phyloP scores from a whole-genome alignment of 1,140 invertebrate species.

The Mya arenaria region DNA sequence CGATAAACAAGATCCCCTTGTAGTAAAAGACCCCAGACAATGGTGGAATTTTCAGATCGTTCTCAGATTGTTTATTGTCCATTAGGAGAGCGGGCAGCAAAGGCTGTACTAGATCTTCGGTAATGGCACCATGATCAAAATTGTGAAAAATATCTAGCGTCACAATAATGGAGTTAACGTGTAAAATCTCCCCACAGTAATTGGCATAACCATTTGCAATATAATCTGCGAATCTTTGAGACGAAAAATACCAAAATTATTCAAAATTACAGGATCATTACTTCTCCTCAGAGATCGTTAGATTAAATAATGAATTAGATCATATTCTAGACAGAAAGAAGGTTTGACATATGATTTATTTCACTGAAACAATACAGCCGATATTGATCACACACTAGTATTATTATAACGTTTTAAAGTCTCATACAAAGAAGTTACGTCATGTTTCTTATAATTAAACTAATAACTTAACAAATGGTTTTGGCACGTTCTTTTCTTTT shows the following conservation, averaged over 20 bases:
- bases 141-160: conserved; percentile 51
- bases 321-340: conserved; percentile 25
- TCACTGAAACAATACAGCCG: conserved; percentile 26
- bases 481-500: too few species aligned
- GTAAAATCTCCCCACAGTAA: conserved; percentile 45
- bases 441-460: too few species aligned
- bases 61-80: too few species aligned
- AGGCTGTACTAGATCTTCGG: too few species aligned
- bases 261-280: conserved; percentile 52
- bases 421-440: background rate
- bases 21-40: too few species aligned
- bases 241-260: conserved; percentile 55
- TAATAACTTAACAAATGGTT: too few species aligned
- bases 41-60: too few species aligned
- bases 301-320: conserved; percentile 52
- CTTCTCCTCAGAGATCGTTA: conserved; percentile 38
- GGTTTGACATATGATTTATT: conserved; percentile 51
- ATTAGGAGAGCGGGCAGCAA: too few species aligned
- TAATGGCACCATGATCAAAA: too few species aligned
- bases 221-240: conserved; percentile 12
- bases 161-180: conserved; percentile 44
- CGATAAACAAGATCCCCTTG: too few species aligned
- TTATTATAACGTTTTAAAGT: background rate
- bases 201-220: conserved; percentile 33
- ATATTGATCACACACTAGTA: conserved; percentile 25